Conservation (phyloP, 1,140 invertebrate species). For the Adelges cooleyi region DNA sequence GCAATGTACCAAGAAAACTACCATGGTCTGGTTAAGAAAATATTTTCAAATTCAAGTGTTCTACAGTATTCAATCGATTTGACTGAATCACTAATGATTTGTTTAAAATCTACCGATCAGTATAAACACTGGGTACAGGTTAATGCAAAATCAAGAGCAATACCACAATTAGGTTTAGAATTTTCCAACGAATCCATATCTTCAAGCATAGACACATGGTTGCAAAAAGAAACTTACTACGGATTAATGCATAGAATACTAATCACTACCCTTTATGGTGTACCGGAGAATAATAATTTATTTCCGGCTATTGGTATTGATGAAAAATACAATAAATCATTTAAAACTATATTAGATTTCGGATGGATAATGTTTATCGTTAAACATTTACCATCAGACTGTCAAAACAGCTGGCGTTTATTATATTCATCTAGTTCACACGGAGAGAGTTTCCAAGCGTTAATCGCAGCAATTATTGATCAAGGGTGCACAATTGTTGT, state of each 20-base stretch:
- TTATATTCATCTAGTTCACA: conserved; percentile 70
- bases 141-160: neutral
- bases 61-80: conserved; percentile 2
- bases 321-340: conserved; percentile 12
- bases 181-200: neutral
- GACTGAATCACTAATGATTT: neutral
- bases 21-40: neutral
- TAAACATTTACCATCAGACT: conserved; percentile 55
- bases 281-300: conserved; percentile 1
- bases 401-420: conserved; percentile 65
- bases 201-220: neutral
- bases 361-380: conserved; percentile 55
- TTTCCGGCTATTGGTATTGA: neutral
- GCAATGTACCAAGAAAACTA: conserved; percentile 3
- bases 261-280: neutral
- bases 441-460: conserved; percentile 71
- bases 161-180: neutral
- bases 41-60: neutral
- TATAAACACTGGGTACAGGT: neutral
- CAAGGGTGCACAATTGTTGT: conserved; percentile 67
- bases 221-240: neutral
- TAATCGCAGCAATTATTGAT: conserved; percentile 55
- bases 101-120: conserved; percentile 3
- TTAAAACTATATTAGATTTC: conserved; percentile 19
- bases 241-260: neutral